These are phyloP conservation scores for Poliocrania exsul DNA, from an alignment of 2,797 vertebrate species.

Conservation along the genomic window DNA sequence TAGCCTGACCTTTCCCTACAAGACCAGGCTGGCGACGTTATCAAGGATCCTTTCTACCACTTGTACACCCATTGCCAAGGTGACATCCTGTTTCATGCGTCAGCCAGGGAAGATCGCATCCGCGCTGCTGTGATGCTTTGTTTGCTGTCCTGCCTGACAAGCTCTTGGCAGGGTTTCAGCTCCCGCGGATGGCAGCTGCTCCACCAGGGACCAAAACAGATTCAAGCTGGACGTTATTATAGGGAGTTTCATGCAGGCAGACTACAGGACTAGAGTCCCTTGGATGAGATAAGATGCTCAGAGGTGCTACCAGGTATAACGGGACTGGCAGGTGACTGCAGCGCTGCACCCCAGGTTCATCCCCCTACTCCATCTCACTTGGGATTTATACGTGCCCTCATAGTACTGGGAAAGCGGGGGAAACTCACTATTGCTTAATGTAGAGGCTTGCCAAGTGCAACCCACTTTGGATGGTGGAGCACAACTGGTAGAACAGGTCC, in stretches of 20 bases:
- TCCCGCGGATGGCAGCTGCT: slow-evolving; percentile 45
- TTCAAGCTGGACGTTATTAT: neutral
- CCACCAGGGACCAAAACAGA: neutral
- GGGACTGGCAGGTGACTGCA: neutral
- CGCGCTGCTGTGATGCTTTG: slow-evolving; percentile 11
- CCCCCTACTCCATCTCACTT: neutral
- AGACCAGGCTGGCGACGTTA: neutral
- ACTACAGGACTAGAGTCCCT: neutral
- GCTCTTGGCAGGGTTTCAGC: slow-evolving; percentile 59
- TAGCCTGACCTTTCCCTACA: slow-evolving; percentile 54
- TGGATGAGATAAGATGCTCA: neutral
- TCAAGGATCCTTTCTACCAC: slow-evolving; percentile 19
- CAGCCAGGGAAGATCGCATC: neutral
- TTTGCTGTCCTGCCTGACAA: slow-evolving; percentile 62
- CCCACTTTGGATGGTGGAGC: neutral
- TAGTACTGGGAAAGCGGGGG: neutral
- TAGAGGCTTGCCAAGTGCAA: neutral
- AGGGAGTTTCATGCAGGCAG: neutral
- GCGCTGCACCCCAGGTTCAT: neutral
- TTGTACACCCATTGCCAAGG: slow-evolving; percentile 58
- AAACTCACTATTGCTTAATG: accelerated
- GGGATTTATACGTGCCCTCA: accelerated
- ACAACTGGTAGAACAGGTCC: neutral
- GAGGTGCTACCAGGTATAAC: neutral
- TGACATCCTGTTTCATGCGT: slow-evolving; percentile 52